phyloP scores from a whole-genome alignment of 1,140 invertebrate genomes.

The Drosophila subpulchrella region DNA sequence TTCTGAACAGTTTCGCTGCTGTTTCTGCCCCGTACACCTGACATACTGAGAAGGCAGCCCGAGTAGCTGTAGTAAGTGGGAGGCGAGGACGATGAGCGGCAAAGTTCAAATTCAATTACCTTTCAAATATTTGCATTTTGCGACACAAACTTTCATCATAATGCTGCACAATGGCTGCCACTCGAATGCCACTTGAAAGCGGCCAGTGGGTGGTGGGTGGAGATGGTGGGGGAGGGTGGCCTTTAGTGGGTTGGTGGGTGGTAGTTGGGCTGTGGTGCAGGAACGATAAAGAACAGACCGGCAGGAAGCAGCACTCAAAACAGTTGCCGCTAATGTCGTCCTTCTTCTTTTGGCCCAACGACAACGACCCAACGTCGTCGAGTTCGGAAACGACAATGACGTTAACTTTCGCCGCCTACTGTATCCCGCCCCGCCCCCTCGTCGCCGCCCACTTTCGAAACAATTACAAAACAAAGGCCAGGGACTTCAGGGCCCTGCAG shows the following conservation, averaged over 20 bases:
- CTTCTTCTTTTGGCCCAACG: constrained; percentile 59
- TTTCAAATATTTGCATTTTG: constrained; percentile 84
- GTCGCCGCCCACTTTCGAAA: constrained; percentile 55
- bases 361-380: constrained; percentile 49
- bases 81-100: constrained; percentile 54
- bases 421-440: constrained; percentile 28
- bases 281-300: constrained; percentile 72
- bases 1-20: neutral
- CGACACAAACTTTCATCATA: constrained; percentile 82
- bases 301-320: constrained; percentile 78
- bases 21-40: neutral
- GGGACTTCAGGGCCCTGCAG: constrained; percentile 31
- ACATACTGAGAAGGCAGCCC: constrained; percentile 19
- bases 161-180: constrained; percentile 81
- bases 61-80: constrained; percentile 38
- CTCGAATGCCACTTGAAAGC: constrained; percentile 80
- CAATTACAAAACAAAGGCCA: constrained; percentile 79
- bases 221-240: neutral
- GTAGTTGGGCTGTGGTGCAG: constrained; percentile 3
- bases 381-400: constrained; percentile 62
- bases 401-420: constrained; percentile 79
- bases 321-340: constrained; percentile 80
- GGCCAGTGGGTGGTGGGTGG: constrained; percentile 23
- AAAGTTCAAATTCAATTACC: constrained; percentile 83
- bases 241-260: neutral